Evolutionary conservation across 23 tunicate species (phyloP), one percentile per base, ranked within the genome.

Genomic region (Ciona savignyi): DNA sequence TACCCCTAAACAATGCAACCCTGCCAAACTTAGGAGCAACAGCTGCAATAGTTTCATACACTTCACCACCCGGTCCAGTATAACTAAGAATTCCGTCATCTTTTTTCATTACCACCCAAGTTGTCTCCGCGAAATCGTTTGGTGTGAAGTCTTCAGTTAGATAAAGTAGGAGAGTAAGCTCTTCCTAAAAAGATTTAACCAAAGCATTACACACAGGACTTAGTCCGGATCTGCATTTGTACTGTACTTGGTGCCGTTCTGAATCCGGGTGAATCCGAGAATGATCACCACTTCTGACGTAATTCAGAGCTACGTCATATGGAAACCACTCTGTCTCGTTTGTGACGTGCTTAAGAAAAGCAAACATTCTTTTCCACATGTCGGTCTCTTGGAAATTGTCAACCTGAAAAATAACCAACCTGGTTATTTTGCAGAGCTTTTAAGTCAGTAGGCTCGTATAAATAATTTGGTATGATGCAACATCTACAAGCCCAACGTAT

Each of bases 261-360:
- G 96, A 88, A 56, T 90, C 97, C 1, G 97, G 86, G 51, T 90
- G 97, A 34, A 90, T 90, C 42, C 97, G 63, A 23, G 97, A 70
- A 30, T 81, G 86, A 62, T 90, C 97, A 1, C 78, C 90, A 3
- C 75, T 27, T 42, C 86, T 74, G 20, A 90, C 77, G 35, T 31
- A 65, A 64, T 90, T 90, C 27, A 84, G 69, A 21, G 90, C 86
- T 11, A 90, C 86, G 51, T 90, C 97, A 35, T 90, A 90, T 1
- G 90, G 97, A 79, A 74, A 62, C 97, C 97, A 90, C 0, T 64
- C 85, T 30, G 33, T 68, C 35, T 84, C 81, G 63, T 84, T 79
- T 29, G 82, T 70, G 9, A 90, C 78, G 65, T 61, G 79, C 26
- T 35, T 62, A 24, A 81, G 63, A 35, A 84, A 31, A 24, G 63